These are phyloP conservation scores for Electrophaes corylata DNA, from an alignment of 2,888 invertebrate species.

Conservation along the genomic window DNA sequence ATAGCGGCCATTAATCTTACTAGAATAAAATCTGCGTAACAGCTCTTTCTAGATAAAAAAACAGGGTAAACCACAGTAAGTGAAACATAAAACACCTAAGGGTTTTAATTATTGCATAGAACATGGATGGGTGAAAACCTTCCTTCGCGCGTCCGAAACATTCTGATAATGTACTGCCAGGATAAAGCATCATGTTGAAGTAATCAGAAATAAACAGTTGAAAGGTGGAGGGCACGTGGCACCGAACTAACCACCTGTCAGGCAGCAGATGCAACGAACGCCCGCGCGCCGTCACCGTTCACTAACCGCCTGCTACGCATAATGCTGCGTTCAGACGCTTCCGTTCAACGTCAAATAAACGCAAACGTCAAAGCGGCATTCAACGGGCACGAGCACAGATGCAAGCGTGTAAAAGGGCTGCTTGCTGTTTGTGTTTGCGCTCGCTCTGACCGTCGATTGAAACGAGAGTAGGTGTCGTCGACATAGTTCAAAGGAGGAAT, in stretches of 20 bases:
- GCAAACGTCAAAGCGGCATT: no score
- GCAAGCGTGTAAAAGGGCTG: no score
- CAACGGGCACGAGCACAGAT: no score
- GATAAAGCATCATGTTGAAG: slow-evolving; percentile 9
- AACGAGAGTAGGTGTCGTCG: no score
- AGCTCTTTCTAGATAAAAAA: no score
- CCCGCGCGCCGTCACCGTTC: slow-evolving; percentile 40
- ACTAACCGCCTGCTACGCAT: slow-evolving; percentile 34
- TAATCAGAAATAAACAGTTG: slow-evolving; percentile 12
- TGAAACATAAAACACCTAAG: not conserved
- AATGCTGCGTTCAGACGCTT: no score
- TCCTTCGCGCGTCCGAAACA: not conserved
- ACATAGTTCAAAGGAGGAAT: no score
- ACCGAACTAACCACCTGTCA: slow-evolving; percentile 58
- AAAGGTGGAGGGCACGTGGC: slow-evolving; percentile 27
- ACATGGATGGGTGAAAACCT: not conserved
- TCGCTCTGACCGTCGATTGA: no score
- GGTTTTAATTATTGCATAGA: not conserved
- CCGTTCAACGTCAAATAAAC: no score
- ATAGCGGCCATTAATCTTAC: no score
- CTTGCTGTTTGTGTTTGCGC: no score
- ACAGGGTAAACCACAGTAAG: not conserved
- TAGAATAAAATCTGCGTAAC: no score
- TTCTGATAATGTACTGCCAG: not conserved
- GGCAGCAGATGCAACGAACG: slow-evolving; percentile 56